Evolutionary conservation across 2,113 vertebrate genomes (phyloP).

Genomic region (Pseudopipra pipra): DNA sequence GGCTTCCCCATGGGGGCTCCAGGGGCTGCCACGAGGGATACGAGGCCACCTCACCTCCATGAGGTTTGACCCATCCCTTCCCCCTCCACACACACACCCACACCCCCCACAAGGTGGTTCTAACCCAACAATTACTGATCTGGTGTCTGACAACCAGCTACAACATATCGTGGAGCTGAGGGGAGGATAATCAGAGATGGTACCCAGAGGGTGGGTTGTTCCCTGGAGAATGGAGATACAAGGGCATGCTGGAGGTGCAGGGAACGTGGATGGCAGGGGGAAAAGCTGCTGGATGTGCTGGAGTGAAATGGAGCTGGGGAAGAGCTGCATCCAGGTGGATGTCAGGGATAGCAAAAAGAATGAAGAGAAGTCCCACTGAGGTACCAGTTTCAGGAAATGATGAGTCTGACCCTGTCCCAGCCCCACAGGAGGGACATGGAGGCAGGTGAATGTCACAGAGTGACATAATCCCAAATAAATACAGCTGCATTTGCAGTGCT

Average conservation of each 20-base stretch:
- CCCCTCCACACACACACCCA: no score
- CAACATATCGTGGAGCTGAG: accelerated
- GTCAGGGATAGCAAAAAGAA: background rate
- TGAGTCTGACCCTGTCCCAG: background rate
- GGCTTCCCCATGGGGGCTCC: no score
- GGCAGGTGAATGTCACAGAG: background rate
- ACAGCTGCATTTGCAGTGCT: background rate
- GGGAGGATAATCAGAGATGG: no score
- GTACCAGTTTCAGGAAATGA: background rate
- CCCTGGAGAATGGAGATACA: background rate
- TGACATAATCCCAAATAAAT: background rate
- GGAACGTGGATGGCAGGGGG: background rate
- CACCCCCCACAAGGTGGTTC: no score
- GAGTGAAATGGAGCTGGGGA: background rate
- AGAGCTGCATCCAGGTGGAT: background rate
- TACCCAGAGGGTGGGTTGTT: background rate
- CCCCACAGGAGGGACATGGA: background rate
- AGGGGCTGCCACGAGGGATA: no score
- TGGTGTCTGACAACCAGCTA: no score
- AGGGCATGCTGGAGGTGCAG: background rate
- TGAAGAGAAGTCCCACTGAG: background rate
- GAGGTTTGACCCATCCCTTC: no score
- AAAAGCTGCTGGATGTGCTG: background rate
- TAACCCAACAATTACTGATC: no score
- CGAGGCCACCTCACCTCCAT: no score